Base-by-base conservation (phyloP, 2,797 vertebrate species). In the Darevskia nairensis region DNA sequence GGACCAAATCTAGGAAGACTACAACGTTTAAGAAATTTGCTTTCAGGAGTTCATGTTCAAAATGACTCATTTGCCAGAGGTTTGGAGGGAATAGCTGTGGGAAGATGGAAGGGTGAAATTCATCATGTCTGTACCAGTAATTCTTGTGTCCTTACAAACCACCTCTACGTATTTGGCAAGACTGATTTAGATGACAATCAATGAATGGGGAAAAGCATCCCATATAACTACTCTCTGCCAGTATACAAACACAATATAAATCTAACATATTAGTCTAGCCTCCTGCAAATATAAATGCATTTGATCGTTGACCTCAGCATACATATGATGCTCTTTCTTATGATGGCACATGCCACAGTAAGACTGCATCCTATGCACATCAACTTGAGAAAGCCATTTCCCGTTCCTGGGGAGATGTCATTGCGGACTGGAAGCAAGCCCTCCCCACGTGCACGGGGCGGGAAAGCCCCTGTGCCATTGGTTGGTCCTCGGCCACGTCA, bases 101-200 rank as follows among this genome's bases (percentile, higher is more conserved):
- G 71, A 69, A 71, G 27, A 46, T 61, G 29, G 17, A n/a, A 8
- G 41, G n/a, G 15, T 23, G 19, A 74, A 74, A 64, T 7, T 74
- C 35, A 15, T 44, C 19, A 27, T 76, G 41, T 50, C 61, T 71
- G 15, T 76, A 75, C 69, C 11, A 71, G 13, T 82, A 66, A 87
- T 82, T 82, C 23, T 81, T 87, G n/a, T 64, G 29, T 82, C 21
- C 35, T 41, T 75, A 75, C 64, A 66, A 82, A 35, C 29, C 71
- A 46, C 5, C 23, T 35, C 21, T 32, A 64, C 23, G n/a, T 35
- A 76, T 77, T 50, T 82, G 74, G 44, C 59, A 76, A 66, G 27
- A 64, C 39, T 77, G 8, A 35, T 87, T 74, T 74, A 66, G 35
- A 75, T 8, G 9, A 55, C 9, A 23, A 74, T 4, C 19, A 61